Base-by-base conservation (phyloP, 1,140 invertebrate genomes). In the Eupristina koningsbergeri region DNA sequence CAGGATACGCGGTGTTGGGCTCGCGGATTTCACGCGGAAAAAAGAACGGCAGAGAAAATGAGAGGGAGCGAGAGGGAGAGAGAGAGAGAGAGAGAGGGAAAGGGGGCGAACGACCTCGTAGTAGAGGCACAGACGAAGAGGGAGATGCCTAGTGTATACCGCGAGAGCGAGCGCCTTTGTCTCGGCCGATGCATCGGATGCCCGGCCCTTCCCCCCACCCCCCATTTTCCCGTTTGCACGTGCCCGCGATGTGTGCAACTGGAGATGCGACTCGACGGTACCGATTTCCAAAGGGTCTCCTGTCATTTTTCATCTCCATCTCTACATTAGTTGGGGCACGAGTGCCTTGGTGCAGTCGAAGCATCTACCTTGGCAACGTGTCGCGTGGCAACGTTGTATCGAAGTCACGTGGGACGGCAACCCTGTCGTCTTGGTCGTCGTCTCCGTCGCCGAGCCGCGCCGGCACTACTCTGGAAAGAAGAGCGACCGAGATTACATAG, bases 81-180 rank as follows among this genome's bases (percentile, higher is more conserved):
- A 74, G 17, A 31, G 29, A 15, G 73, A 50, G n/a, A 74, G 45
- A 50, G 69, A 45, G 69, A 34, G 2, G 11, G 45, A 0, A 29
- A 29, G 36, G 78, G 74, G 67, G 47, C 73, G 74, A 77, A 81
- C 79, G 73, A 81, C 84, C 75, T 85, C 78, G 78, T 71, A 39
- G 67, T 9, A 22, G 39, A 73, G 1, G 77, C 61, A 5, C 61
- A 19, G n/a, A 73, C 29, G 61, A 50, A 58, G 79, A 80, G 67
- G 36, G 36, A 61, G 80, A 78, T 45, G 67, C 50, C 67, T 73
- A 74, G 50, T 53, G 63, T 74, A 81, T 67, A 80, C n/a, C 77
- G 39, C 47, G 79, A 67, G 15, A 67, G 15, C 50, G 17, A 53
- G 47, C 41, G 69, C 80, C 67, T 73, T 74, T 81, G 67, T 81